These are phyloP conservation scores for Oxystoma pomonae DNA, from an alignment of 2,888 invertebrate genomes.

Conservation along the genomic window DNA sequence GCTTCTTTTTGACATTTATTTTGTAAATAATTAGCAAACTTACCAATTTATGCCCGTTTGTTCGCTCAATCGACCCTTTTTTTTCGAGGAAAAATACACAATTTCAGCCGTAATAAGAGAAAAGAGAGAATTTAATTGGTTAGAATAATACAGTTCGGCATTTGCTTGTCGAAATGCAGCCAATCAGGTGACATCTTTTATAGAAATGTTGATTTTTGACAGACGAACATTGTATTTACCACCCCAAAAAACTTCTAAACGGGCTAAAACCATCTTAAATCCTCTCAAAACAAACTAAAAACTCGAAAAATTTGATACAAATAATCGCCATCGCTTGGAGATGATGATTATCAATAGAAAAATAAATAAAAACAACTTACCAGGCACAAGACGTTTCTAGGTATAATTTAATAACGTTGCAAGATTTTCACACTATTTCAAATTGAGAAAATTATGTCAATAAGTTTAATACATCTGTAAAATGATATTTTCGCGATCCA, in stretches of 20 bases:
- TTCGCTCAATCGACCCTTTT: background rate
- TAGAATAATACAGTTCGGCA: slow-evolving; percentile 50
- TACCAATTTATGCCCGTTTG: background rate
- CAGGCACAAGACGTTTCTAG: slow-evolving; percentile 45
- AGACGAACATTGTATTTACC: slow-evolving; percentile 44
- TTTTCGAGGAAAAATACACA: slow-evolving; percentile 28
- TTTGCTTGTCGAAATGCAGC: slow-evolving; percentile 49
- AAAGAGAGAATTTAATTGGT: slow-evolving; percentile 49
- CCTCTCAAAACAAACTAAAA: slow-evolving; percentile 34
- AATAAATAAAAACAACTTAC: slow-evolving; percentile 43
- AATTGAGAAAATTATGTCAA: slow-evolving; percentile 17
- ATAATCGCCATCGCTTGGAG: slow-evolving; percentile 16
- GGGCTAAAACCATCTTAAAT: slow-evolving; percentile 11
- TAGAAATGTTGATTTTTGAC: slow-evolving; percentile 49
- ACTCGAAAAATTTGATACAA: slow-evolving; percentile 10
- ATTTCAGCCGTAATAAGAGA: slow-evolving; percentile 41
- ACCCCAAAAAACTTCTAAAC: slow-evolving; percentile 21
- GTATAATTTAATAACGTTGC: slow-evolving; percentile 11
- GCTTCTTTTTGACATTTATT: background rate
- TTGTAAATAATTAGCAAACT: background rate
- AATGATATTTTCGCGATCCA: slow-evolving; percentile 28
- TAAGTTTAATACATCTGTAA: slow-evolving; percentile 29
- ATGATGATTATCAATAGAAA: slow-evolving; percentile 25
- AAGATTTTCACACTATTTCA: slow-evolving; percentile 13
- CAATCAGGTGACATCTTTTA: slow-evolving; percentile 50